Evolutionary conservation across 2,113 vertebrate species (phyloP).

Genomic region (Rhinolophus sinicus): DNA sequence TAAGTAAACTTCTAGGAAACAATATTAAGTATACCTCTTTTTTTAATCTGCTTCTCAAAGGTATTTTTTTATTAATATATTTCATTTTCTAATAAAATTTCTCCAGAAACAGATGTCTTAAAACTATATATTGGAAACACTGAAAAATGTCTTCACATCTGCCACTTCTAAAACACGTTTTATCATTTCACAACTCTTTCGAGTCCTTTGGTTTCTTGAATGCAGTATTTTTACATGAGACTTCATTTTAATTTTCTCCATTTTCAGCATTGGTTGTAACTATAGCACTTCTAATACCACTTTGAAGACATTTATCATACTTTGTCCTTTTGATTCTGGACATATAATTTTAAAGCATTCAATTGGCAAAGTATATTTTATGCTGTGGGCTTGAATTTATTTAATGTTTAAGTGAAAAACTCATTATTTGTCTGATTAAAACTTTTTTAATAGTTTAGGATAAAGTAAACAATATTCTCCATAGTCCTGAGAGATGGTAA

Average conservation of each 20-base stretch:
- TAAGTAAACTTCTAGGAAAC: not conserved
- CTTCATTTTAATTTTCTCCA: not conserved
- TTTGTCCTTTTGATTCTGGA: not conserved
- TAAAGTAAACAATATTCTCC: not conserved
- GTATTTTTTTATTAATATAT: not conserved
- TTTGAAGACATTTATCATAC: not conserved
- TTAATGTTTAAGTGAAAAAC: not conserved
- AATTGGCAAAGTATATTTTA: not conserved
- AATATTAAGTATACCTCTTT: not conserved
- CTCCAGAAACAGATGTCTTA: slow-evolving; percentile 10
- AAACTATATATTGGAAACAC: slow-evolving; percentile 21
- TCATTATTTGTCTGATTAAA: not conserved
- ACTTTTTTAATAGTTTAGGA: not conserved
- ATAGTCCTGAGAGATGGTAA: not conserved
- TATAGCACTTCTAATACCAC: not conserved
- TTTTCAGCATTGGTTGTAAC: not conserved
- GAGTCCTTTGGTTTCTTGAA: not conserved
- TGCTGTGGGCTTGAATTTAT: not conserved
- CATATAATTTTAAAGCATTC: not conserved
- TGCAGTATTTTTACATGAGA: not conserved
- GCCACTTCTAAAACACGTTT: slow-evolving; percentile 25
- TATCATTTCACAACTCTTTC: not conserved
- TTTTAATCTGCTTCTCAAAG: slow-evolving; percentile 6
- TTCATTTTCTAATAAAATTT: slow-evolving; percentile 45
- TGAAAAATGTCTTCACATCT: not conserved